These are phyloP conservation scores for Drosophila lacicola DNA, from an alignment of 2,888 invertebrate genomes.

Conservation along the genomic window DNA sequence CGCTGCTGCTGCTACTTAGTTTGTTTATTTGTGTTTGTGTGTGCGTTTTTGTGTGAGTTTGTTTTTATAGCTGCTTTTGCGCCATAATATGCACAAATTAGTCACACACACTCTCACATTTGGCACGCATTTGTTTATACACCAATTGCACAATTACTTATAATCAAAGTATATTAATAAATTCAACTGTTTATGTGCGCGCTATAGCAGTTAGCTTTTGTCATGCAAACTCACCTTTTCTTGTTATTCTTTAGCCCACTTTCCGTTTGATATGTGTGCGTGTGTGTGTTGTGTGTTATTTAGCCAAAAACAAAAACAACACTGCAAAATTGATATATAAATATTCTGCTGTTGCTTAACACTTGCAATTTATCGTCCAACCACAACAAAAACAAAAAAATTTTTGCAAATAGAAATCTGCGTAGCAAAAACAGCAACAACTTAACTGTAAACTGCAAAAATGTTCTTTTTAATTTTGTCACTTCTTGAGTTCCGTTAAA, in stretches of 20 bases:
- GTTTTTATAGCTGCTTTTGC: conserved; percentile 41
- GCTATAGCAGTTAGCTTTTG: conserved; percentile 16
- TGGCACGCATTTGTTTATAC: conserved; percentile 18
- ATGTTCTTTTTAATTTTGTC: conserved; percentile 21
- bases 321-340: conserved; percentile 16
- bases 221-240: conserved; percentile 46
- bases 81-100: conserved; percentile 48
- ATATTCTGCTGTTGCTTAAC: conserved; percentile 8
- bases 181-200: conserved; percentile 6
- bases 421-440: conserved; percentile 24
- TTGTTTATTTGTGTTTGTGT: conserved; percentile 48
- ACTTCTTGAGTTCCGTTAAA: conserved; percentile 9
- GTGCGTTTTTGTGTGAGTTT: conserved; percentile 12
- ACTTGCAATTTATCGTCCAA: conserved; percentile 18
- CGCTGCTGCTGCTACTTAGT: conserved; percentile 24
- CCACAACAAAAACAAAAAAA: conserved; percentile 45
- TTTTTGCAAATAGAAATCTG: conserved; percentile 25
- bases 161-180: conserved; percentile 13
- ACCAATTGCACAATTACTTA: conserved; percentile 28
- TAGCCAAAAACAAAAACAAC: conserved; percentile 20
- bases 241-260: conserved; percentile 56
- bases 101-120: conserved; percentile 23
- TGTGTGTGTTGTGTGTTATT: conserved; percentile 25
- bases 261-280: conserved; percentile 47
- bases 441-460: not conserved